Base-by-base conservation (phyloP, 1,140 invertebrate genomes). In the Pseudomyrmex cubaensis region DNA sequence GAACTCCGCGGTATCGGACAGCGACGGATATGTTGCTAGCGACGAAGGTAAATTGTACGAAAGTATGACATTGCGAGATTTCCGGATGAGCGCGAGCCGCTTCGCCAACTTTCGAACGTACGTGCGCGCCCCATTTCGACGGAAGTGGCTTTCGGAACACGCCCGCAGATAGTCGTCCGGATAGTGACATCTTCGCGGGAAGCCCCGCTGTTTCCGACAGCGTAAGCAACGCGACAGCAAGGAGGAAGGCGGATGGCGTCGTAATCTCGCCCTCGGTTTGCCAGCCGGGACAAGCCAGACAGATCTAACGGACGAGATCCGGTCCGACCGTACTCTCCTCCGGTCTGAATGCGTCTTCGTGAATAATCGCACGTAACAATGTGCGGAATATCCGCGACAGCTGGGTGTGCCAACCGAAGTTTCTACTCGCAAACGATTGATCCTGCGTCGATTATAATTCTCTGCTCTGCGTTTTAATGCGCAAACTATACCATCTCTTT, bases 351-450 rank as follows among this genome's bases (percentile, higher is more conserved):
- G 66, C 74, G 57, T 84, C 75, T 86, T 89, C 78, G 84, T 66
- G 87, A 88, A 88, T 89, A 88, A 89, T 88, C 87, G 72, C 85
- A 88, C 73, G 77, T 88, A 89, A 88, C 87, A 86, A 84, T 88
- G 69, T 50, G 64, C 12, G 54, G 54, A 70, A 61, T 61, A n/a
- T 17, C 8, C 7, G 17, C 46, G 66, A 72, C 35, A 44, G 35
- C 25, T 7, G 0, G 35, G 1, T 54, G 13, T 44, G 0, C 64
- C 64, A 20, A 59, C 66, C 20, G 74, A 76, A 20, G n/a, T 17
- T 56, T 25, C 44, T 59, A 20, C 17, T 80, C 66, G 5, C 44
- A 72, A 70, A n/a, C 52, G 76, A 80, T 80, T 80, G 66, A 80
- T n/a, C 67, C 61, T 54, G 20, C 35, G 72, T 80, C 20, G 22